Conservation (phyloP, 2,113 vertebrate species). For the Laticauda laticaudata region DNA sequence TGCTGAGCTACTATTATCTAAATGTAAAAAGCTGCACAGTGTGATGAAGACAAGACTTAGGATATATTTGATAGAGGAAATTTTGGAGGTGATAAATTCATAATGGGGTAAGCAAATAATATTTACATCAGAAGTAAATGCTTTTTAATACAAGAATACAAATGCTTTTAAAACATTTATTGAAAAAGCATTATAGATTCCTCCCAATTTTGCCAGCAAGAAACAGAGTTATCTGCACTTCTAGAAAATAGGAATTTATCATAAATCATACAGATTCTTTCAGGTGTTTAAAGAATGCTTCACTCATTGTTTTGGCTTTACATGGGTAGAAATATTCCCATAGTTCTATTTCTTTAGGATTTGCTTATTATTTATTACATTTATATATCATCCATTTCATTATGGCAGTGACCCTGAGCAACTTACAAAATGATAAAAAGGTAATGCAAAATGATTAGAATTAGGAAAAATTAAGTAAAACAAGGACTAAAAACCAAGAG, state of each 20-base stretch:
- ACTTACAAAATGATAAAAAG: too few species aligned
- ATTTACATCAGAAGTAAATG: too few species aligned
- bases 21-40: not conserved
- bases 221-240: not conserved
- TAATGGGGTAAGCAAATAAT: not conserved
- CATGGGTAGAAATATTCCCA: not conserved
- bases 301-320: not conserved
- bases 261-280: not conserved
- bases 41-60: not conserved
- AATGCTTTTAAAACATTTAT: not conserved
- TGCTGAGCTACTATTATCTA: not conserved
- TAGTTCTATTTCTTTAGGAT: not conserved
- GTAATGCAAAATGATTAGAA: not conserved
- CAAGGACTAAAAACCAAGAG: not conserved
- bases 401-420: too few species aligned
- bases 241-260: not conserved
- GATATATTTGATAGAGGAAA: not conserved
- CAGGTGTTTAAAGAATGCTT: not conserved
- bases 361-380: not conserved
- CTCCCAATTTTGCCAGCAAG: not conserved
- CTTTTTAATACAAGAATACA: not conserved
- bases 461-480: not conserved
- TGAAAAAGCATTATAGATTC: not conserved
- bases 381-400: not conserved
- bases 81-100: not conserved